phyloP scores from a whole-genome alignment of 2,797 vertebrate species.

The Muscicapa comitata region DNA sequence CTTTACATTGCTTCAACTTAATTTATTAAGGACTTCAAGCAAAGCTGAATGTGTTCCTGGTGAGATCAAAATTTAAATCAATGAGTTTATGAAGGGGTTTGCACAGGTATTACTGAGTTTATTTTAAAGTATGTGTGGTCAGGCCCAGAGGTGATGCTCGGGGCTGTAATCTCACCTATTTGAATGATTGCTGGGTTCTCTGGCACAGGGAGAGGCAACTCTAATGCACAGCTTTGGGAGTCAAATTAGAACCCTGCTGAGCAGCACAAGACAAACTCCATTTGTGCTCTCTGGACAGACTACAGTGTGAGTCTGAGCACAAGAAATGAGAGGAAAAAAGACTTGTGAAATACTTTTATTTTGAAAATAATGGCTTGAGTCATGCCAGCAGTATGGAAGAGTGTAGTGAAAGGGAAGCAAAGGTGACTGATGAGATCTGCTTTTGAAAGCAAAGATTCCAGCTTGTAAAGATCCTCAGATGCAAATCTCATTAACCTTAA shows the following conservation, averaged over 20 bases:
- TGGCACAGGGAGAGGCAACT: background rate
- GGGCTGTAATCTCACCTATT: background rate
- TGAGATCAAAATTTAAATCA: background rate
- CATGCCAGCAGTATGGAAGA: background rate
- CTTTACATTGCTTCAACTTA: background rate
- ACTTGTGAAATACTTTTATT: background rate
- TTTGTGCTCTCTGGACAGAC: background rate
- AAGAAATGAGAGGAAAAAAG: background rate
- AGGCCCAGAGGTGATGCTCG: background rate
- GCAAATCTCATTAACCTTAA: conserved; percentile 30
- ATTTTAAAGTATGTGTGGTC: background rate
- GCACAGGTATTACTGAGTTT: background rate
- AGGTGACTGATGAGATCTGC: background rate
- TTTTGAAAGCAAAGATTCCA: background rate
- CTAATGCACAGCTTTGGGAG: background rate
- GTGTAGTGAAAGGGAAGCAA: background rate
- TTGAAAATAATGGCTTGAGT: background rate
- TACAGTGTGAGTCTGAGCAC: background rate
- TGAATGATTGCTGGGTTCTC: background rate
- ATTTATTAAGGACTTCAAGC: background rate
- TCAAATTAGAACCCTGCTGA: background rate
- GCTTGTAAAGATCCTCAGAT: background rate
- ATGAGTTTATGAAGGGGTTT: background rate
- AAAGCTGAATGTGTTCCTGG: background rate
- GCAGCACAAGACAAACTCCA: background rate